These are phyloP conservation scores for Eulemur macaco DNA, from an alignment of 2,113 vertebrate genomes.

Conservation along the genomic window DNA sequence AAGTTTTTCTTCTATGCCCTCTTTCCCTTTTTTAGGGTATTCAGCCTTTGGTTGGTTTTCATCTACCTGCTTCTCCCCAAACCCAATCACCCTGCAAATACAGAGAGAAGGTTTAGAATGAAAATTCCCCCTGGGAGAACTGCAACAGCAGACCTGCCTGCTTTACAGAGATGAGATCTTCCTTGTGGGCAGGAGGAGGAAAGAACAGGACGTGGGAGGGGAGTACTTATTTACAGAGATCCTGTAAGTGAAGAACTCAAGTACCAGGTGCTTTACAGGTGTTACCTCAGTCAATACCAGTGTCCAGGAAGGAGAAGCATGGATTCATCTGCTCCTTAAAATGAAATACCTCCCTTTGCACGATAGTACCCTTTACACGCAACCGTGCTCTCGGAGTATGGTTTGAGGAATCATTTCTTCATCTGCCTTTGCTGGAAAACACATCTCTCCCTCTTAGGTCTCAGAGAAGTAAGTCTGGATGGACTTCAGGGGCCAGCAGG, in stretches of 20 bases:
- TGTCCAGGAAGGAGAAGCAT: not conserved
- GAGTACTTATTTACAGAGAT: not conserved
- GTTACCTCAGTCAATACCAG: not conserved
- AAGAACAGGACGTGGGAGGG: not conserved
- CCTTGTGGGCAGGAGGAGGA: not conserved
- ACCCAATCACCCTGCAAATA: not conserved
- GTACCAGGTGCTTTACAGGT: accelerated
- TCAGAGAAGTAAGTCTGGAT: not conserved
- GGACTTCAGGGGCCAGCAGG: not conserved
- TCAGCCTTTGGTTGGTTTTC: not conserved
- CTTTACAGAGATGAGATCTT: not conserved
- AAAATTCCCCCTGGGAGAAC: not conserved
- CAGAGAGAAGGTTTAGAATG: not conserved
- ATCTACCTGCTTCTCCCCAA: not conserved
- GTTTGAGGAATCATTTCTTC: not conserved
- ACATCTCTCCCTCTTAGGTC: not conserved
- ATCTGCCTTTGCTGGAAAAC: not conserved
- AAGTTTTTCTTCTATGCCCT: not conserved
- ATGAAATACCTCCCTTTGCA: not conserved
- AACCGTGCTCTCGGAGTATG: not conserved
- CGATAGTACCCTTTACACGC: not conserved
- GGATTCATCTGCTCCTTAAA: not conserved
- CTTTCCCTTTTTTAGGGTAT: not conserved
- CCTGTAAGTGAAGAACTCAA: not conserved
- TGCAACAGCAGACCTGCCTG: not conserved